Conservation (phyloP, 1,140 invertebrate species). For the Hyposmocoma kahamanoa region DNA sequence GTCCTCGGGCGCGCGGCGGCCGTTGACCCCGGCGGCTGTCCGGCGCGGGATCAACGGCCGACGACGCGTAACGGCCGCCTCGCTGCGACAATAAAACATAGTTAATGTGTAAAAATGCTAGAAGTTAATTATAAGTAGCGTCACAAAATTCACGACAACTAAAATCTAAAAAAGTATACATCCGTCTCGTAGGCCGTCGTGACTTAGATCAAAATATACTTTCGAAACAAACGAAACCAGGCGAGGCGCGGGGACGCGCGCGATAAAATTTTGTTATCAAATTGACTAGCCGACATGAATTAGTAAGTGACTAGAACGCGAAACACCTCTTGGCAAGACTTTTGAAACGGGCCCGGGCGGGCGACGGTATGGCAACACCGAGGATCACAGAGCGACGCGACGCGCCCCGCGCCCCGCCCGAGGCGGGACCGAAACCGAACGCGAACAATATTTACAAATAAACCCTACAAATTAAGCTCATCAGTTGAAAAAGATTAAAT, state of each 20-base stretch:
- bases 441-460: constrained; percentile 69
- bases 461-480: constrained; percentile 65
- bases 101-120: constrained; percentile 49
- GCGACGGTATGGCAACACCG: constrained; percentile 18
- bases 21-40: not conserved
- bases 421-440: constrained; percentile 40
- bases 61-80: constrained; percentile 30
- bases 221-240: constrained; percentile 7
- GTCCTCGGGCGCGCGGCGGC: not conserved
- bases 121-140: constrained; percentile 49
- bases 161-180: constrained; percentile 48
- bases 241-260: constrained; percentile 15
- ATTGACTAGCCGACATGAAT: constrained; percentile 68
- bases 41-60: not conserved
- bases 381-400: constrained; percentile 28
- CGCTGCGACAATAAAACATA: constrained; percentile 29
- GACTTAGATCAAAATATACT: constrained; percentile 49
- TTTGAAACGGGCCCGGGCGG: constrained; percentile 15
- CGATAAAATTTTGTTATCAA: constrained; percentile 18
- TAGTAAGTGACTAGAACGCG: constrained; percentile 67
- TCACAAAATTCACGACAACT: constrained; percentile 25
- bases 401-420: not conserved
- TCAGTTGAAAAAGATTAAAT: constrained; percentile 52
- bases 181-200: constrained; percentile 59
- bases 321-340: constrained; percentile 65